A percentile compares a stretch with the other conserved stretches of the same genome.
These are phyloP conservation scores for Eubucco bourcierii DNA, from an alignment of 2,113 vertebrate species.

Conservation along the genomic window DNA sequence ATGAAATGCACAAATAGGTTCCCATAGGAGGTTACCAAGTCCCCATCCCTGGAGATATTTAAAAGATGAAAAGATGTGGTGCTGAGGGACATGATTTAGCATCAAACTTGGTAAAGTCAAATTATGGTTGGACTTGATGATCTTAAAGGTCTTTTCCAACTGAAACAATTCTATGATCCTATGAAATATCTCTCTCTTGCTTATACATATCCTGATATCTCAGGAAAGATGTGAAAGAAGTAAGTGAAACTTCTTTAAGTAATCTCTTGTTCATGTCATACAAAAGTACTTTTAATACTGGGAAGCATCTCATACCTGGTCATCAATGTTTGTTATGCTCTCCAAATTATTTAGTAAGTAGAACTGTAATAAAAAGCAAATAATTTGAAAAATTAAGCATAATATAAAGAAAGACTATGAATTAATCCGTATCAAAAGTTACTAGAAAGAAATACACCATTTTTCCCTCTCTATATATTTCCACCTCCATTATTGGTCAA, in stretches of 20 bases:
- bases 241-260: slow-evolving; percentile 7
- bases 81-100: no score
- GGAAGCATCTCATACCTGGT: not conserved
- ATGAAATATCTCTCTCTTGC: not conserved
- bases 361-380: not conserved
- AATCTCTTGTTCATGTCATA: slow-evolving; percentile 28
- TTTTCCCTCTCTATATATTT: not conserved
- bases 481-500: not conserved
- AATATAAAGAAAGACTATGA: not conserved
- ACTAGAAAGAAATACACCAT: not conserved
- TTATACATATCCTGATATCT: not conserved
- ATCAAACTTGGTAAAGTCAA: no score
- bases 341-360: not conserved
- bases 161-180: no score
- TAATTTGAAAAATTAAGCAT: not conserved
- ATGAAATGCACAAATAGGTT: no score
- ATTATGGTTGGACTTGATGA: no score
- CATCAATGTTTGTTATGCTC: not conserved
- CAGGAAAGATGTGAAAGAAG: slow-evolving; percentile 3
- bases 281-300: not conserved
- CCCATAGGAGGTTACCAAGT: no score
- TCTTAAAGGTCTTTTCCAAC: no score
- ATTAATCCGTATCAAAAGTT: not conserved
- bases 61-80: no score
- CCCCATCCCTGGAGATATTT: no score